Evolutionary conservation across 2,113 vertebrate species (phyloP).

Genomic region (Rhinogobius similis): DNA sequence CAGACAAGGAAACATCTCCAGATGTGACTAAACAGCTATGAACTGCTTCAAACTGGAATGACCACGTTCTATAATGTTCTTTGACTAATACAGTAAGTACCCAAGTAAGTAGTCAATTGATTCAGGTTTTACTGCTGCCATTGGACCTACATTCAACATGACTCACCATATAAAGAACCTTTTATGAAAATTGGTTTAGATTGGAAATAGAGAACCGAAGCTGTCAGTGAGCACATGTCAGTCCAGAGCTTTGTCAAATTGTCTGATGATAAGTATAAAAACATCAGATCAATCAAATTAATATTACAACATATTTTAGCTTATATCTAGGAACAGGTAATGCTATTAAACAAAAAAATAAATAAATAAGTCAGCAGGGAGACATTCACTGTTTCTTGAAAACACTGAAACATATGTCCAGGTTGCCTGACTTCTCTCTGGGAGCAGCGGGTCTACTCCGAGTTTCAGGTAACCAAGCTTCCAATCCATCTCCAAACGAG

Average conservation of each 20-base stretch:
- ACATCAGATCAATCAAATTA: no score
- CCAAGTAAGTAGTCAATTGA: not conserved
- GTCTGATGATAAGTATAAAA: not conserved
- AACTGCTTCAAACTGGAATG: not conserved
- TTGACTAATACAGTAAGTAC: not conserved
- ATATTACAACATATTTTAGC: no score
- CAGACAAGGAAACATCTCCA: not conserved
- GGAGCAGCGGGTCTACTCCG: no score
- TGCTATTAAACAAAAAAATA: no score
- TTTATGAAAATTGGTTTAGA: conserved; percentile 1
- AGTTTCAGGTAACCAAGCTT: no score
- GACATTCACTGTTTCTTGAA: no score
- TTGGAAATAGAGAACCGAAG: not conserved
- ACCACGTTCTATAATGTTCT: not conserved
- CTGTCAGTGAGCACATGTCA: not conserved
- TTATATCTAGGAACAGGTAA: no score
- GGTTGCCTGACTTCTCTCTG: no score
- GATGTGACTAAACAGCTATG: not conserved
- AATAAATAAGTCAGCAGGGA: no score
- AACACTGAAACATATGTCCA: not conserved
- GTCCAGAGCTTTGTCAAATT: not conserved
- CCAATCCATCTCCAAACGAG: no score
- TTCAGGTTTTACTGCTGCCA: not conserved
- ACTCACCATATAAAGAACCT: conserved; percentile 4
- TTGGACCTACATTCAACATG: not conserved